A percentile compares a stretch with the other conserved stretches of the same genome.
Evolutionary conservation across 2,113 vertebrate species (phyloP).

Genomic region (Solenodon paradoxus): DNA sequence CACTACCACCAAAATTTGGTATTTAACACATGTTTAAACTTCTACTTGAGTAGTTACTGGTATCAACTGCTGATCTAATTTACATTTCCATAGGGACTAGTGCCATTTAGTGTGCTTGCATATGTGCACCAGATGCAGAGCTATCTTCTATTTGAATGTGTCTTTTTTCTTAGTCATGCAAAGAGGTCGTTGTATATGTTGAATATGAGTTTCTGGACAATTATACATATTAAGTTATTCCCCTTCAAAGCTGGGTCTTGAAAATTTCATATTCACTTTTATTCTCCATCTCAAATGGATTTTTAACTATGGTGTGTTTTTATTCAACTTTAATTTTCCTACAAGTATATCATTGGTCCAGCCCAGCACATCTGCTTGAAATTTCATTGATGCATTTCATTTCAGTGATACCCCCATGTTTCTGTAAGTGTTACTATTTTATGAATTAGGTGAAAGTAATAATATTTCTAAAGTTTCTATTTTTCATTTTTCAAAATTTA

Average conservation of each 20-base stretch:
- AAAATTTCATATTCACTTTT: background rate
- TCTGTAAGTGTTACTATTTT: background rate
- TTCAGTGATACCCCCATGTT: background rate
- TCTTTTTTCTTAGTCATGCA: background rate
- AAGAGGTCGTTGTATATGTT: background rate
- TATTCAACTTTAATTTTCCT: background rate
- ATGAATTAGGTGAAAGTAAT: background rate
- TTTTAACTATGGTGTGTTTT: background rate
- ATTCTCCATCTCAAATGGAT: background rate
- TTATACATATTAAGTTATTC: background rate
- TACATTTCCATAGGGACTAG: background rate
- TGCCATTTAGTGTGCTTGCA: accelerated
- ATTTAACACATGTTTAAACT: background rate
- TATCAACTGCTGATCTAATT: background rate
- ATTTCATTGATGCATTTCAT: background rate
- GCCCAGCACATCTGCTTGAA: background rate
- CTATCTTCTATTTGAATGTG: background rate
- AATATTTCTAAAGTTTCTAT: background rate
- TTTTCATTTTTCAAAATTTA: background rate
- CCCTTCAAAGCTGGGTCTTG: background rate
- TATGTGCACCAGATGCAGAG: background rate
- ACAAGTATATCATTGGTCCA: background rate
- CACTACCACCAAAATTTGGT: background rate
- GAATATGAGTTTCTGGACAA: background rate
- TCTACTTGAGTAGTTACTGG: background rate